Evolutionary conservation across 35 echinoderm and acorn worm species (phyloP), one percentile per base, ranked within the genome.

Genomic region (Apostichopus californicus): DNA sequence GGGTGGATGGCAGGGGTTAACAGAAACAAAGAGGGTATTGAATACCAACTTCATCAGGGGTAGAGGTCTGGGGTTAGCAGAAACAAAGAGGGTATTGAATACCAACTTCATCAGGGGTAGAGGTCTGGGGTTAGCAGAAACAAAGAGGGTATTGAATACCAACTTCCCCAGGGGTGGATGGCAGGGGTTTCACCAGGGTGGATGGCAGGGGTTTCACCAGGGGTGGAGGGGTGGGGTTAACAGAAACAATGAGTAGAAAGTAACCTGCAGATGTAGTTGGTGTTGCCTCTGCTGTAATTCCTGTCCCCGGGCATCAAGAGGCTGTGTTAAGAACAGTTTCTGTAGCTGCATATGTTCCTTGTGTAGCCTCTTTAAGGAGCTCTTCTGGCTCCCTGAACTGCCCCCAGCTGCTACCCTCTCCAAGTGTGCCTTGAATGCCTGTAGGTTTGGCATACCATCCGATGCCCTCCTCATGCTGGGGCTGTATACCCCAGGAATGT

Each of bases 311-410:
- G 92, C 86, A 80, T 98, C 93, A 11, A 94, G 83, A 12, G 94
- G 93, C 68, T 54, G 82, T 28, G 80, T 91, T 56, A 70, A 87
- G 80, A 87, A 91, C 94, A 92, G 94, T 78, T 98, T 94, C 72
- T 97, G 94, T 63, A 95, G 94, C 52, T 73, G 52, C 73, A 78
- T 68, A 17, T 93, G 94, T 89, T 98, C 96, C 83, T 95, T 95
- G 92, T 98, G 96, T 53, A 98, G 88, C 80, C 94, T 91, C 89
- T 98, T 98, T 2, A 98, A 86, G 24, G 96, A 98, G 85, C 96
- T 98, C 87, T 92, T 95, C 94, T 98, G 96, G 57, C 94, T 92
- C n/a, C 90, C 73, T 9, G 92, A 91, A 57, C 90, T 89, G 75
- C 57, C 77, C 63, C 82, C 94, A 1, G 94, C 96, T 25, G 91